Evolutionary conservation across 2,888 invertebrate species (phyloP).

Genomic region (Acleris literana): DNA sequence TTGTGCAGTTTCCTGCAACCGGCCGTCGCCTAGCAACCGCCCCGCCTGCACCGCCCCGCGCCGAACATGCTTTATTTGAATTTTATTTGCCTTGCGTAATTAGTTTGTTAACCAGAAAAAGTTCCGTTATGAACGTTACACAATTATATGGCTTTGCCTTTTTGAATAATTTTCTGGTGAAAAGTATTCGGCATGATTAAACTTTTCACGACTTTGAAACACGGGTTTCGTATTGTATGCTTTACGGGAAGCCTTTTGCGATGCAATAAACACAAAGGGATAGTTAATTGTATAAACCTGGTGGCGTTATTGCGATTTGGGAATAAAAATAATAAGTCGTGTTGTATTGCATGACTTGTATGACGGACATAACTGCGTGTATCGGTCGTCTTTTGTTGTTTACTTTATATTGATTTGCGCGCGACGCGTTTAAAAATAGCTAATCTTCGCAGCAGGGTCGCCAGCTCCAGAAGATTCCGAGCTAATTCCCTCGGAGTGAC

Average conservation of each 20-base stretch:
- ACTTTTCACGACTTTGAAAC: neutral
- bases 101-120: constrained; percentile 38
- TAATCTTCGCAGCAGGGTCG: neutral
- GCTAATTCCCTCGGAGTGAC: constrained; percentile 11
- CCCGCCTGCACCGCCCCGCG: constrained; percentile 63
- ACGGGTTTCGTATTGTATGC: too few relatives aligned
- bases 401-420: too few relatives aligned
- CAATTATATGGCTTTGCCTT: constrained; percentile 7
- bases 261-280: too few relatives aligned
- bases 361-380: too few relatives aligned
- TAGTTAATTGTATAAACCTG: too few relatives aligned
- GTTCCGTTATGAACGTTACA: constrained; percentile 28
- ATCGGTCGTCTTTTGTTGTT: too few relatives aligned
- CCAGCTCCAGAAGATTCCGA: too few relatives aligned
- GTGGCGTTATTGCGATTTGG: too few relatives aligned
- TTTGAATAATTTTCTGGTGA: constrained; percentile 7
- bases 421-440: too few relatives aligned
- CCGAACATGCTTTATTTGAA: constrained; percentile 64
- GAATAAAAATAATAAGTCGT: too few relatives aligned
- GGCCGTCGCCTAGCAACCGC: constrained; percentile 71
- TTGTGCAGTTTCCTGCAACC: constrained; percentile 83
- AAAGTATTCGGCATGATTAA: constrained; percentile 3
- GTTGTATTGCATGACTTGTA: too few relatives aligned
- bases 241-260: too few relatives aligned
- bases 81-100: constrained; percentile 48